These are phyloP conservation scores for Centruroides sculpturatus DNA, from an alignment of 1,140 invertebrate species.

Conservation along the genomic window DNA sequence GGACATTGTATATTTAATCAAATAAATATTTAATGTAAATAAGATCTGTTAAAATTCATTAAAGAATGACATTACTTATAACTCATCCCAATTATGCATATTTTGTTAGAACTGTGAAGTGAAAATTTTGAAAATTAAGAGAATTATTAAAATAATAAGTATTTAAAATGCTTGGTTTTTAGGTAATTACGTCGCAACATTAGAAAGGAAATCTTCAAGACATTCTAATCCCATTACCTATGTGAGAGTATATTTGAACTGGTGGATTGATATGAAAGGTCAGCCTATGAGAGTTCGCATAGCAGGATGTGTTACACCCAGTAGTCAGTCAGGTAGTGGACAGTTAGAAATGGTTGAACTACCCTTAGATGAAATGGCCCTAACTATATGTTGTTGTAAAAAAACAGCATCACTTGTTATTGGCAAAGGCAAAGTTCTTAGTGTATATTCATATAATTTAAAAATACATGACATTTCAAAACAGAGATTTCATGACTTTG, in stretches of 20 bases:
- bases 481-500: conserved; percentile 47
- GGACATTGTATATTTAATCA: too few relatives aligned
- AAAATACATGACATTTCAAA: conserved; percentile 46
- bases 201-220: conserved; percentile 42
- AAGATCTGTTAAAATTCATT: too few relatives aligned
- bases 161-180: too few relatives aligned
- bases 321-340: conserved; percentile 35
- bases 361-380: conserved; percentile 39
- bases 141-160: too few relatives aligned
- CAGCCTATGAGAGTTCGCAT: conserved; percentile 51
- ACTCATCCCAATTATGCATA: too few relatives aligned
- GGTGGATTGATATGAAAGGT: conserved; percentile 33
- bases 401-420: conserved; percentile 44
- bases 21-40: too few relatives aligned
- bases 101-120: too few relatives aligned
- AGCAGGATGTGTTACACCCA: conserved; percentile 48
- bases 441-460: conserved; percentile 41
- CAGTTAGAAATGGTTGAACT: conserved; percentile 50
- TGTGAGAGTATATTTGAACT: conserved; percentile 47
- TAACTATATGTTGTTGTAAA: conserved; percentile 45
- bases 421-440: conserved; percentile 35
- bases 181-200: conserved; percentile 44
- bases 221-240: conserved; percentile 39
- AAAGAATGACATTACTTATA: too few relatives aligned
- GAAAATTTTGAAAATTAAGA: too few relatives aligned